These are phyloP conservation scores for human DNA, from an alignment of 2,113 vertebrate genomes.

Conservation along the genomic window DNA sequence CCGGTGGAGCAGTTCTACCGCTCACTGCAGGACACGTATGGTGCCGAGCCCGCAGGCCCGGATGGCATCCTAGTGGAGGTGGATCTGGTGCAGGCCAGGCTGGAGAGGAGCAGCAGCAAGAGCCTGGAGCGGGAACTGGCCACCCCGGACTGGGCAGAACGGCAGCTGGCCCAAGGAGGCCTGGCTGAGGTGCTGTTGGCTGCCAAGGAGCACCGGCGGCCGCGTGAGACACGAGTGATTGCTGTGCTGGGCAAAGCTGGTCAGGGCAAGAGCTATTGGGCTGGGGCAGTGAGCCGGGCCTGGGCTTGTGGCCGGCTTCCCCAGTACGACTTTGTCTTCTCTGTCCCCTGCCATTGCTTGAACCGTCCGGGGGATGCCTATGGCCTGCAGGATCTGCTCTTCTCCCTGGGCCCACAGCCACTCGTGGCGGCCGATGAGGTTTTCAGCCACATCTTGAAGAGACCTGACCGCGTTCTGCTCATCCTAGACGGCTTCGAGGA, in stretches of 20 bases:
- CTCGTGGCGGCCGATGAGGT: constrained; percentile 79
- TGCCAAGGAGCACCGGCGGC: constrained; percentile 51
- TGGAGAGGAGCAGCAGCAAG: constrained; percentile 85
- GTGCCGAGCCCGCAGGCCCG: constrained; percentile 75
- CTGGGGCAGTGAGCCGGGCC: constrained; percentile 88
- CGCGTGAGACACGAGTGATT: constrained; percentile 82
- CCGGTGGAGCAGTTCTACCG: constrained; percentile 83
- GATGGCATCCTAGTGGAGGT: constrained; percentile 86
- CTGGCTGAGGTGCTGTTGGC: constrained; percentile 85
- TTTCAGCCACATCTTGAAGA: constrained; percentile 85
- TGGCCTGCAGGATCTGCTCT: constrained; percentile 88
- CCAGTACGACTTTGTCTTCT: constrained; percentile 92
- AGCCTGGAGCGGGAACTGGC: constrained; percentile 87
- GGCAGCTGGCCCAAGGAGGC: constrained; percentile 75
- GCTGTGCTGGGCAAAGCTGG: constrained; percentile 90
- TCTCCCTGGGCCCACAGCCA: constrained; percentile 79
- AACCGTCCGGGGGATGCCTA: constrained; percentile 75
- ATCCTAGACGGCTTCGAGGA: constrained; percentile 94
- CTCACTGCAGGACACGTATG: constrained; percentile 79
- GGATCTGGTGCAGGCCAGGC: constrained; percentile 83
- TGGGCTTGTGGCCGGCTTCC: constrained; percentile 89
- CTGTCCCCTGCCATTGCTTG: constrained; percentile 86
- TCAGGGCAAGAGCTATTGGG: constrained; percentile 91
- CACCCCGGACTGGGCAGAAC: constrained; percentile 84
- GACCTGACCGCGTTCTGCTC: constrained; percentile 89